Base-by-base conservation (phyloP, 64 coral and sea anemone species). In the Anthopleura sola region DNA sequence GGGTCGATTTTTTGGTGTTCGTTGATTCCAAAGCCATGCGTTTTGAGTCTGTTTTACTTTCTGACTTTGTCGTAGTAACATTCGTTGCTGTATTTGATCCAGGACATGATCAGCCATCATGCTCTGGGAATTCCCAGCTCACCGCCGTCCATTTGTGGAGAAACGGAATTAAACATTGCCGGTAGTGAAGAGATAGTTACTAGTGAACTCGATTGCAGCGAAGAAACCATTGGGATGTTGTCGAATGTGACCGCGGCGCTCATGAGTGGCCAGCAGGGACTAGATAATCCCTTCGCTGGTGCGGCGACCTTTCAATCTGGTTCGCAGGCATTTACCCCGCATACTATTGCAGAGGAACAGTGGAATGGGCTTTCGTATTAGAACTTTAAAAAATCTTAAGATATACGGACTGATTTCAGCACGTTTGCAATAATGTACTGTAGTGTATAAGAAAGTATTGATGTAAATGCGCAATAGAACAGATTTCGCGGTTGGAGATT, bases 61-160 rank as follows among this genome's bases (percentile, higher is more conserved):
- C 36, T 79, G 24, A 79, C 76, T 79, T 79, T 79, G 76, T 79
- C 44, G 44, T 79, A 79, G 76, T 79, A 79, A 79, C 20, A 19
- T 53, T 53, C 50, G 50, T 79, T 79, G 36, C 44, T 38, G 44
- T 79, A 26, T 79, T 79, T 79, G 76, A 79, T 79, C 36, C 36
- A 79, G 76, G 76, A 79, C 76, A 44, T 38, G 32, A 77, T 77
- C 3, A n/a, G 19, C 76, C 20, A 18, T 23, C 37, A 38, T 79
- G 18, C 31, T 3, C 18, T 48, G 19, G 44, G 37, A 6, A 79
- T 79, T 26, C 36, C 44, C 37, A 79, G 44, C 31, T 79, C 76
- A 23, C 76, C 76, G 7, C 76, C 76, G 19, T 79, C 76, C 21
- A 48, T 79, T 79, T 44, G 76, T 46, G 76, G 76, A 79, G 76